Conservation (phyloP, 2,797 vertebrate species). For the Schizopygopsis malacanthus region DNA sequence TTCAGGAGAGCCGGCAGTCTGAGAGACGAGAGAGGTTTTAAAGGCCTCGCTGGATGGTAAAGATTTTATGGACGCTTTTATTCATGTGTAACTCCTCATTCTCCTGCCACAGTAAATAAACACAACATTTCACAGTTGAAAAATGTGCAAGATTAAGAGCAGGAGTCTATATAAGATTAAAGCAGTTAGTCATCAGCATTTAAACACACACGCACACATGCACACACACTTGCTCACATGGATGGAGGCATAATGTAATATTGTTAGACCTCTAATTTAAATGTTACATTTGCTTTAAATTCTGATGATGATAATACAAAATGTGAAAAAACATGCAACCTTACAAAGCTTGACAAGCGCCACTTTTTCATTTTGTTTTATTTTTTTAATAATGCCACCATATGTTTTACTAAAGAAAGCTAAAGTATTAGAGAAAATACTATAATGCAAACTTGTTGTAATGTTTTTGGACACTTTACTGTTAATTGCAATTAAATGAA, state of each 20-base stretch:
- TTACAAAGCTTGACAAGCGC: neutral
- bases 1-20: slow-evolving; percentile 33
- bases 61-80: slow-evolving; percentile 53
- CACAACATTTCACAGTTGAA: slow-evolving; percentile 50
- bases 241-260: neutral
- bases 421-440: neutral
- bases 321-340: neutral
- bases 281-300: neutral
- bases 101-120: slow-evolving; percentile 52
- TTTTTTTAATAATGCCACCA: neutral
- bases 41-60: slow-evolving; percentile 35
- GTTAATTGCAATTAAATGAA: neutral
- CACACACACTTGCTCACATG: neutral
- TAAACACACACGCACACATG: neutral
- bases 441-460: neutral
- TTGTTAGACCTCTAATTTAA: neutral
- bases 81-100: slow-evolving; percentile 43
- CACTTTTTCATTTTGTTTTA: neutral
- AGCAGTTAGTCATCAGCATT: neutral
- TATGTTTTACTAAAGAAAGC: neutral
- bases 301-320: neutral
- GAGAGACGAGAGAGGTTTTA: slow-evolving; percentile 38
- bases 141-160: slow-evolving; percentile 23
- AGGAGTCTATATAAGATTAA: neutral
- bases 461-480: neutral